phyloP scores from a whole-genome alignment of 2,113 vertebrate species.

The western clawed frog (Xenopus tropicalis) region UCB_Xtro_10.0 CM004450.2:88542501-88543000 shows the following conservation, averaged over 20 bases:
- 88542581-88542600: slow-evolving; percentile 58
- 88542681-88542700: slow-evolving; percentile 51
- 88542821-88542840: slow-evolving; percentile 37
- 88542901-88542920: slow-evolving; percentile 47
- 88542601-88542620: slow-evolving; percentile 55
- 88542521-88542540: slow-evolving; percentile 65
- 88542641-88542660: slow-evolving; percentile 61
- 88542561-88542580: slow-evolving; percentile 64
- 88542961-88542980: slow-evolving; percentile 5
- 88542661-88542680: slow-evolving; percentile 53
- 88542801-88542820: slow-evolving; percentile 42
- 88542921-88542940: slow-evolving; percentile 45
- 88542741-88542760: slow-evolving; percentile 45
- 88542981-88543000: slow-evolving; percentile 4
- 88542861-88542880: slow-evolving; percentile 14
- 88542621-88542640: slow-evolving; percentile 59
- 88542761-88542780: slow-evolving; percentile 33
- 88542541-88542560: slow-evolving; percentile 62
- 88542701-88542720: slow-evolving; percentile 47
- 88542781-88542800: slow-evolving; percentile 22
- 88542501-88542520: slow-evolving; percentile 53
- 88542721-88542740: slow-evolving; percentile 44
- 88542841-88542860: slow-evolving; percentile 2
- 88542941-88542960: slow-evolving; percentile 21
- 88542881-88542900: slow-evolving; percentile 30